phyloP scores from a whole-genome alignment of 2,797 vertebrate genomes.

The Phaenicophaeus curvirostris region DNA sequence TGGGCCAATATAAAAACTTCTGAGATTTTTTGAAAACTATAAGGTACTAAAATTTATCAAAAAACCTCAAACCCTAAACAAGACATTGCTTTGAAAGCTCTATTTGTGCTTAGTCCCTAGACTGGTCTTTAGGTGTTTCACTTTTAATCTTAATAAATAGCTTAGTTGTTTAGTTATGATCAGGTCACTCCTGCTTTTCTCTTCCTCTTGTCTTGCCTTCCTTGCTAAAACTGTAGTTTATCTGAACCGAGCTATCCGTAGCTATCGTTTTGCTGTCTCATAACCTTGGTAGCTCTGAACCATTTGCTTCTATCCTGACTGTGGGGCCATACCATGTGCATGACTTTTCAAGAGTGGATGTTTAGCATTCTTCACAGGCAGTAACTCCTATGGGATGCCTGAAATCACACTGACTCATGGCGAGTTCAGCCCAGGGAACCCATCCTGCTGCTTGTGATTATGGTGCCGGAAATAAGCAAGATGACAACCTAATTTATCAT shows the following conservation, averaged over 20 bases:
- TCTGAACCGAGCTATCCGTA: not conserved
- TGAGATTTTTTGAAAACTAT: accelerated
- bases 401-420: conserved; percentile 14
- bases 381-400: not conserved
- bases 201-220: not conserved
- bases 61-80: not conserved
- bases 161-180: not conserved
- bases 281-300: not conserved
- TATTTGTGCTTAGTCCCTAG: not conserved
- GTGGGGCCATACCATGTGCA: not conserved
- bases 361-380: conserved; percentile 38
- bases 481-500: not conserved
- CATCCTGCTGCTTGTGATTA: conserved; percentile 5
- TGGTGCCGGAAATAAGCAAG: conserved; percentile 42
- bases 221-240: not conserved
- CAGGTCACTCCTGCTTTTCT: not conserved
- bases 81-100: not conserved
- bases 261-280: not conserved
- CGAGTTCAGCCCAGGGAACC: not conserved
- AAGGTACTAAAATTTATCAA: not conserved
- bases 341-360: not conserved
- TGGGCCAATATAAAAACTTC: not conserved
- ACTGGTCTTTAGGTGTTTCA: not conserved
- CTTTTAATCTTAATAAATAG: not conserved
- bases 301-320: not conserved